Evolutionary conservation across 2,888 invertebrate species (phyloP), one percentile per base, ranked within the genome.

Genomic region (Halocaridina rubra): DNA sequence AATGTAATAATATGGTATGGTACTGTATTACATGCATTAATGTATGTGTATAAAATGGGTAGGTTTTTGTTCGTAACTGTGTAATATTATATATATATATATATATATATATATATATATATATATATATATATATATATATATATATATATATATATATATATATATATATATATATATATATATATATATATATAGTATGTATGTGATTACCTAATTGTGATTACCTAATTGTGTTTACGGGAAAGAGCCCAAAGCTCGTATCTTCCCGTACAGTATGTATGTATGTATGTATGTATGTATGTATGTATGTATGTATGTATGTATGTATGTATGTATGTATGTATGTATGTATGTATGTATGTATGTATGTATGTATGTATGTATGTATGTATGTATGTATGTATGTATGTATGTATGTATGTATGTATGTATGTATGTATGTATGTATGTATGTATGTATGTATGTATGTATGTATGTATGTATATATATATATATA

Each of bases 41-140:
- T 22, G n/a, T 22, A 61, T 22, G 19, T 22, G 19, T 22, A 61
- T 61, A 22, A n/a, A n/a, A n/a, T n/a, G n/a, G 13, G 46, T 46
- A 13, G 8, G 13, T 46, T 46, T 10, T 8, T 13, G 13, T 46
- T 8, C 13, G 13, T 46, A 46, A 10, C 8, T 46, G 13, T 46
- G 8, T 46, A 10, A 8, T 13, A 10, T 46, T 61, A 19, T 61
- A 19, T 22, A 61, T 19, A 61, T 61, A 61, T 61, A 61, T 61
- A 61, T 61, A 61, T 61, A 61, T 61, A 61, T 61, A 61, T 61
- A 61, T 61, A 61, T 61, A 61, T 61, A 61, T 61, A 61, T 61
- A 61, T 61, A 61, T 61, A 61, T 61, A 61, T 61, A 61, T 61
- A 61, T 61, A 61, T 61, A 61, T 61, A 61, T 61, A 61, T 61